Evolutionary conservation across 2,113 vertebrate genomes (phyloP).

Genomic region (Uria aalge): DNA sequence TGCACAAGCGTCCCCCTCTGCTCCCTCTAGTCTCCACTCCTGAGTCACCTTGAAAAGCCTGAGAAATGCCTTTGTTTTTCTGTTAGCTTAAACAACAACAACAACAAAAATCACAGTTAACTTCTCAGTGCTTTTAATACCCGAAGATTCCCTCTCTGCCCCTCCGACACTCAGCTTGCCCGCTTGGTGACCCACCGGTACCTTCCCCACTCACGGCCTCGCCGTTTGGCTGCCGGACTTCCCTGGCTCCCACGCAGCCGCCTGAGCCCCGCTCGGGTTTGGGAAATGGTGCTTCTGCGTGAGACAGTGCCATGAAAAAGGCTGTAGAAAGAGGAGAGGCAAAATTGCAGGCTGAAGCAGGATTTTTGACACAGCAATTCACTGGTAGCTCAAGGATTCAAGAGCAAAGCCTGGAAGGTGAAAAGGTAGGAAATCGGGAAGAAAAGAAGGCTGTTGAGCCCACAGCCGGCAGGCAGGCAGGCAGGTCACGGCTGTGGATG

Average conservation of each 20-base stretch:
- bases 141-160: neutral
- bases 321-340: neutral
- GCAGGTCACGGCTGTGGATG: accelerated
- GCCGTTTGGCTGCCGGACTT: neutral
- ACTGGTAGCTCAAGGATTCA: neutral
- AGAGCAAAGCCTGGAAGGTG: neutral
- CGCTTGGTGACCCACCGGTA: neutral
- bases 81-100: neutral
- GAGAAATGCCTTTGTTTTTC: neutral
- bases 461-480: neutral
- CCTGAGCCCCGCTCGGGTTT: neutral
- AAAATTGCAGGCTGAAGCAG: neutral
- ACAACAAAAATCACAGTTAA: neutral
- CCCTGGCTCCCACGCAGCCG: accelerated
- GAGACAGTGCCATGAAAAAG: accelerated
- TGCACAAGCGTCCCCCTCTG: neutral
- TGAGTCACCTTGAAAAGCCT: neutral
- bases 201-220: neutral
- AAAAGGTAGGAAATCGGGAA: neutral
- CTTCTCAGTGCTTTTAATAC: neutral
- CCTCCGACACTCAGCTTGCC: accelerated
- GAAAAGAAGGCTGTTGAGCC: neutral
- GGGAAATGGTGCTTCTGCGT: accelerated
- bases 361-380: neutral
- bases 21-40: neutral